Evolutionary conservation across 2,888 invertebrate species (phyloP).

Genomic region (Leistus spinibarbis): DNA sequence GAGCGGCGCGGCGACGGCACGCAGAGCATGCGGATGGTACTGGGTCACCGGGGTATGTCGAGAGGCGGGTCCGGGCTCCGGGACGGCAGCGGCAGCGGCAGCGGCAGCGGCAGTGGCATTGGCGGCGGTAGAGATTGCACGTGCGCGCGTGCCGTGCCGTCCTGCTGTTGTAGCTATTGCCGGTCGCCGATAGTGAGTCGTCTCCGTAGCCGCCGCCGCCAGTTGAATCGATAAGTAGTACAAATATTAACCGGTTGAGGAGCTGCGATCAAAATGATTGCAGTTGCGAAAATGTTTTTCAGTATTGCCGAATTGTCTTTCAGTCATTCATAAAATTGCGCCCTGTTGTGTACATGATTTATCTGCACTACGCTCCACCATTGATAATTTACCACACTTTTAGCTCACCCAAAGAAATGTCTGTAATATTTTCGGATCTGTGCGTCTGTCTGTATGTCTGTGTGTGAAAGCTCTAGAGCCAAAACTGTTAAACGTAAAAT

Average conservation of each 20-base stretch:
- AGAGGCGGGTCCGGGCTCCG: not conserved
- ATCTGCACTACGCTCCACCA: too few species aligned
- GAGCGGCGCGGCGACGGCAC: not conserved
- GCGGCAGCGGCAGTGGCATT: too few species aligned
- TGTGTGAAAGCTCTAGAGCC: too few species aligned
- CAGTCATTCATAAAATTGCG: not conserved
- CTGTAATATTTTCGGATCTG: too few species aligned
- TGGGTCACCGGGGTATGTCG: not conserved
- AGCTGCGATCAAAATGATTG: not conserved
- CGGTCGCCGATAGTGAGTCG: not conserved
- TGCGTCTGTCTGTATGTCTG: too few species aligned
- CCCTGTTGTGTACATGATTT: too few species aligned
- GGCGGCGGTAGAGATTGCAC: not conserved
- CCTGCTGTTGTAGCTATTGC: too few species aligned
- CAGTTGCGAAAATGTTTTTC: not conserved
- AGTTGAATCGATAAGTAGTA: conserved; percentile 24
- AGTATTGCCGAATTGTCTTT: not conserved
- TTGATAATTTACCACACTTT: too few species aligned
- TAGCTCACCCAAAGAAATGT: too few species aligned
- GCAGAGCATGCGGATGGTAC: not conserved
- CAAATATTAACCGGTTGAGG: not conserved
- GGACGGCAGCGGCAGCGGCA: not conserved
- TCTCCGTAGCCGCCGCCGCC: conserved; percentile 4
- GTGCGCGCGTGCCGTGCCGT: not conserved
- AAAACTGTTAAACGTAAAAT: too few species aligned